Percentiles rank a stretch among this genome's conserved stretches.
Conservation (phyloP, 1,140 invertebrate genomes). For the Conus ventricosus region DNA sequence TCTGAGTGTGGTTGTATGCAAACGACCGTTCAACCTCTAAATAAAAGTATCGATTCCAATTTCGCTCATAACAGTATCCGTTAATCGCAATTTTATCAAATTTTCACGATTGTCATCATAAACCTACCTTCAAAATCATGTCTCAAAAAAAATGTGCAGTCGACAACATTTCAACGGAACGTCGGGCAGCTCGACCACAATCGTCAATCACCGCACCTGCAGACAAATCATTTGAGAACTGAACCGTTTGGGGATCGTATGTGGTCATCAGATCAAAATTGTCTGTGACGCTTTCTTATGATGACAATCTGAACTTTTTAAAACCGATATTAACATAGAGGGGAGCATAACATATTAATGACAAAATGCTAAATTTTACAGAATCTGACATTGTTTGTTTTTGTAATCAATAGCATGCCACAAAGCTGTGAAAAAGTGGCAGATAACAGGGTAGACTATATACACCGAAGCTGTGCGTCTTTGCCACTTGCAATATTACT, state of each 20-base stretch:
- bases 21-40: too few species aligned
- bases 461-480: too few species aligned
- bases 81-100: neutral
- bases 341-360: too few species aligned
- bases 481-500: too few species aligned
- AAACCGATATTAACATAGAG: neutral
- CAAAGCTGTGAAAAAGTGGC: too few species aligned
- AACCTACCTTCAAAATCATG: neutral
- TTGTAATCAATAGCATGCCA: too few species aligned
- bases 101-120: neutral
- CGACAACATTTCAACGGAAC: neutral
- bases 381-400: too few species aligned
- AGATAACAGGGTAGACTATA: too few species aligned
- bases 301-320: neutral
- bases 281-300: neutral
- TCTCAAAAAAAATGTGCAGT: neutral
- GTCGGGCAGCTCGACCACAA: neutral
- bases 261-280: neutral
- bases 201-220: conserved; percentile 18
- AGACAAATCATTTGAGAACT: conserved; percentile 13
- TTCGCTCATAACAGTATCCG: too few species aligned
- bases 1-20: too few species aligned
- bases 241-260: neutral
- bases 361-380: too few species aligned
- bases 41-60: too few species aligned